Evolutionary conservation across 2,797 vertebrate genomes (phyloP), one percentile per base, ranked within the genome.

Genomic region (Nannoperca obscura): DNA sequence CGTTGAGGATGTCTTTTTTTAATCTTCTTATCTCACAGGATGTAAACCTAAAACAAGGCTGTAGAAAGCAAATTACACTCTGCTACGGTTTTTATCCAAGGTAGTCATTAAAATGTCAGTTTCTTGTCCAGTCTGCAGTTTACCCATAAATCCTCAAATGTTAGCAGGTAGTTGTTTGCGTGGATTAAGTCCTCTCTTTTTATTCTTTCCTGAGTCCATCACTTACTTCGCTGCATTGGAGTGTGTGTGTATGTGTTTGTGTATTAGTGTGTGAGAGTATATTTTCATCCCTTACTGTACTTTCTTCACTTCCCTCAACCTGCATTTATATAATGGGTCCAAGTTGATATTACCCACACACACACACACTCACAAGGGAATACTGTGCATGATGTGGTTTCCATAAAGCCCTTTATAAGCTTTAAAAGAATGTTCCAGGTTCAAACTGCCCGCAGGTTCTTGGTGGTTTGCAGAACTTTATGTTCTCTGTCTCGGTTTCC

Each of bases 351-450:
- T 69, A 15, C 53, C 63, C 76, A 66, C 61, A 47, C 46, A 42
- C 38, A 74, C 75, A 40, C 36, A 32, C 82, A 38, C 75, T 72
- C 80, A 80, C 79, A 82, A 60, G 30, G 68, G 68, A 63, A 47
- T 7, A 80, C 47, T 74, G 53, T 83, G 74, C 85, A 82, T 72
- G 73, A 74, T 88, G 88, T 83, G 89, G 85, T 90, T 91, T 89
- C 84, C 72, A 66, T 85, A 91, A 94, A 90, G 79, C 54, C 76
- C 71, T 89, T 93, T 85, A 89, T 88, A 92, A 88, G 84, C 89
- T 85, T 82, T 82, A 55, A 67, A 87, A 89, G 82, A 90, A 91
- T 91, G 84, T 85, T 82, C 61, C 81, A 50, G 55, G 80, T 91
- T 91, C 86, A 84, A 80, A 80, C 46, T 64, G 75, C 70, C 81